These are phyloP conservation scores for Bellardia pandia DNA, from an alignment of 2,888 invertebrate species.

Conservation along the genomic window DNA sequence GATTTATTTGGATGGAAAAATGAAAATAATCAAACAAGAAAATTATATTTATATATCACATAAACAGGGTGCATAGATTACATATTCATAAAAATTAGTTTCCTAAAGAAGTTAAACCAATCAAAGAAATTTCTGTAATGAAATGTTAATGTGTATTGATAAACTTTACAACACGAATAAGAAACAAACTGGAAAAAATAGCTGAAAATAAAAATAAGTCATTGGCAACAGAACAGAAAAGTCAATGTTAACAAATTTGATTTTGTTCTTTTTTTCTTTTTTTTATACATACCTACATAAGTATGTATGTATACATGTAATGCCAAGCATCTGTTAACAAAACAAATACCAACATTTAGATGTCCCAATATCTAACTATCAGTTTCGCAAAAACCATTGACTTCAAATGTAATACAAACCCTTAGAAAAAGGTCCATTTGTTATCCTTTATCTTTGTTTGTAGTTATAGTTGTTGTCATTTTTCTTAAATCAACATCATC, in stretches of 20 bases:
- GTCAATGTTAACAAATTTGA: constrained; percentile 58
- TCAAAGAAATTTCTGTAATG: not conserved
- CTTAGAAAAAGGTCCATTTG: not conserved
- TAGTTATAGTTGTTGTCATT: not conserved
- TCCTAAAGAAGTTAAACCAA: not conserved
- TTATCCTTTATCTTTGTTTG: not conserved
- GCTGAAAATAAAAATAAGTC: not conserved
- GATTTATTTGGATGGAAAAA: not conserved
- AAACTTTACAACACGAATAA: not conserved
- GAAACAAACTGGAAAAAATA: not conserved
- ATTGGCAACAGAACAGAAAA: constrained; percentile 6
- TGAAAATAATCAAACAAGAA: not conserved
- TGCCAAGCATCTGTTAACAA: not conserved
- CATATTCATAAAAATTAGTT: not conserved
- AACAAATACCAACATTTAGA: not conserved
- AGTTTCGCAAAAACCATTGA: not conserved
- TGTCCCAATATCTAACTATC: not conserved
- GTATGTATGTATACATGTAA: not conserved
- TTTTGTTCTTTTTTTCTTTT: constrained; percentile 15
- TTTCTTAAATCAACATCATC: constrained; percentile 4
- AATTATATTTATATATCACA: not conserved
- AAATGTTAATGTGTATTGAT: not conserved
- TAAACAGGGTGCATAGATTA: not conserved
- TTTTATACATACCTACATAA: too few relatives aligned
- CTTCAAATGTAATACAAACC: not conserved